Evolutionary conservation across 2,113 vertebrate species (phyloP).

Genomic region (Odocoileus virginianus): DNA sequence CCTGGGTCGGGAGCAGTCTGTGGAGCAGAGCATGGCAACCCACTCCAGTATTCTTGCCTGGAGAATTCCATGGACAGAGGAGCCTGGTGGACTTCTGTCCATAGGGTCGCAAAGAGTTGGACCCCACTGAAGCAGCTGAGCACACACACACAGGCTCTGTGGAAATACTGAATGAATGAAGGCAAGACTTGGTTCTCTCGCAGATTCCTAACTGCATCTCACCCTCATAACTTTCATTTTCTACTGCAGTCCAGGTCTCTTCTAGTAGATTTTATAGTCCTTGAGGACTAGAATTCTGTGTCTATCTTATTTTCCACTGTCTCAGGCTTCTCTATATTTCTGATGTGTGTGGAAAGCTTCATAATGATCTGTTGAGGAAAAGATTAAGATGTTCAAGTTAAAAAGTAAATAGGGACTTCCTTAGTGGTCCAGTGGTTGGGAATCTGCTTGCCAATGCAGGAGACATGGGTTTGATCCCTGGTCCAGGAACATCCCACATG

Average conservation of each 20-base stretch:
- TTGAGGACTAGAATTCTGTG: not conserved
- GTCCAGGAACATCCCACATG: not conserved
- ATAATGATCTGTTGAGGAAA: not conserved
- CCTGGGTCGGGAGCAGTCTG: not conserved
- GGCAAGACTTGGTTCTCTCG: not conserved
- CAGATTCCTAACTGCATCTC: not conserved
- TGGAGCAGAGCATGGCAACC: not conserved
- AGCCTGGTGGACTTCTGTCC: not conserved
- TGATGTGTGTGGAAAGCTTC: not conserved
- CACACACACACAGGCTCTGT: not conserved
- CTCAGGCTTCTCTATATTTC: not conserved
- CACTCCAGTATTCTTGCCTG: not conserved
- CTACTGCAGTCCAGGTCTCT: not conserved
- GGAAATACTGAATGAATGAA: not conserved
- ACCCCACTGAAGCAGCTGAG: not conserved
- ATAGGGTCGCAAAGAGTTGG: not conserved
- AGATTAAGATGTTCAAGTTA: not conserved
- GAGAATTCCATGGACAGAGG: not conserved
- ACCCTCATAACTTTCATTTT: not conserved
- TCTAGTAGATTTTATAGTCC: not conserved
- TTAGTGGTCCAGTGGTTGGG: not conserved
- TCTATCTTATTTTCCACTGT: not conserved
- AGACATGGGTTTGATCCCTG: not conserved
- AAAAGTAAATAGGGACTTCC: not conserved
- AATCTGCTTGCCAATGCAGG: not conserved